Conservation (phyloP, 2,888 invertebrate species). For the Germaria angustata region DNA sequence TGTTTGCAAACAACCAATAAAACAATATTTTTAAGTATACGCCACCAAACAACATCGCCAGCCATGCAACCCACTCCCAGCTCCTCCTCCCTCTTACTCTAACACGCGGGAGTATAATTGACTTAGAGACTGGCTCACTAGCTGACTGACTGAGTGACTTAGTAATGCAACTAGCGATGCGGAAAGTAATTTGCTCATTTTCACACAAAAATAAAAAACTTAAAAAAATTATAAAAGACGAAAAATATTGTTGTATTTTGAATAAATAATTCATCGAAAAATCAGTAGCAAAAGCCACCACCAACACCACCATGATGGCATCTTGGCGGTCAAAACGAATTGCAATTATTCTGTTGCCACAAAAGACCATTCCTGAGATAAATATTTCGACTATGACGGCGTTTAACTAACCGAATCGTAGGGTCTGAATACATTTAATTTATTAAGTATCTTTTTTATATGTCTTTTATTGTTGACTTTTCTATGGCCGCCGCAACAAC, state of each 20-base stretch:
- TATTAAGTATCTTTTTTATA: constrained; percentile 21
- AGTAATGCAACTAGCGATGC: constrained; percentile 62
- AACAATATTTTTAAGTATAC: neutral
- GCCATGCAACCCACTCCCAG: neutral
- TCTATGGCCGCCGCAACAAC: neutral
- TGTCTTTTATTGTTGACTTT: neutral
- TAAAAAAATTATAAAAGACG: neutral
- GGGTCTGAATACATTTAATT: constrained; percentile 55
- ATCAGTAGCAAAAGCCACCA: constrained; percentile 23
- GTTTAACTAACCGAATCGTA: constrained; percentile 62
- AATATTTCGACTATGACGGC: constrained; percentile 55
- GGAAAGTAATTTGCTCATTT: constrained; percentile 64
- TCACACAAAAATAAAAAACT: constrained; percentile 36
- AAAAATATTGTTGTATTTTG: constrained; percentile 3
- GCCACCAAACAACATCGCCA: constrained; percentile 13
- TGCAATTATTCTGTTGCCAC: constrained; percentile 55
- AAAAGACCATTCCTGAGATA: constrained; percentile 44
- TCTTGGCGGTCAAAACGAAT: constrained; percentile 64
- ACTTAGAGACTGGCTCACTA: constrained; percentile 19
- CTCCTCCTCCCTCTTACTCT: neutral
- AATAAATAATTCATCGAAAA: constrained; percentile 34
- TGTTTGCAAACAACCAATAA: constrained; percentile 10
- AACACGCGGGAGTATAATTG: neutral
- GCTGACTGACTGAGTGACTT: constrained; percentile 60
- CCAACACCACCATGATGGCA: neutral